Base-by-base conservation (phyloP, 2,888 invertebrate genomes). In the Actias luna region DNA sequence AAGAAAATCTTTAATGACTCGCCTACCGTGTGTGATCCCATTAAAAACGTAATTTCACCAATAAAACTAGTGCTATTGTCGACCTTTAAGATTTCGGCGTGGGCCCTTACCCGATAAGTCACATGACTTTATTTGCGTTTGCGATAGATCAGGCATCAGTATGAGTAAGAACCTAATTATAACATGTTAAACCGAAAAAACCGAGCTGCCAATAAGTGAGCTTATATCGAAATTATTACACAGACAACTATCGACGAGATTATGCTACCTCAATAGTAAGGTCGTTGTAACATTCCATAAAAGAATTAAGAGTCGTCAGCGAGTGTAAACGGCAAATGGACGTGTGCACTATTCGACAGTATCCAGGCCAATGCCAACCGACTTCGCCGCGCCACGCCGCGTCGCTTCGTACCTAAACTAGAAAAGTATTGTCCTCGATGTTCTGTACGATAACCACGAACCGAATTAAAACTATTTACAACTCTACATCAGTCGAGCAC, bases 361-460 rank as follows among this genome's bases (percentile, higher is more conserved):
- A 91, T 90, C 87, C 92, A 89, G 90, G 90, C 92, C 92, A 92
- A 92, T 92, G 92, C 89, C 92, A 90, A 85, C 82, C 78, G 78
- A 72, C 80, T 76, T 69, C 73, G 85, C 83, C 83, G 5, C n/a
- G 5, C 39, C 39, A 8, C 42, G 18, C 42, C n/a, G 5, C n/a
- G 5, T n/a, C 39, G 18, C 42, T 7, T 18, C n/a, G 87, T 88
- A 88, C 89, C 89, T 92, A 92, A 91, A 90, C 92, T 92, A 91
- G 91, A 91, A 90, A 91, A 91, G 86, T 89, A 91, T 91, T 92
- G 92, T 92, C 92, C 91, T 92, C 92, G 92, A 91, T 89, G 89
- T 87, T 89, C 84, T 80, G 81, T 88, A 84, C 88, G 92, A 92
- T 92, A 90, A 91, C 89, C 84, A 79, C 87, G 81, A 75, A 66